These are phyloP conservation scores for Eupithecia subfuscata DNA, from an alignment of 2,888 invertebrate genomes.

Conservation along the genomic window DNA sequence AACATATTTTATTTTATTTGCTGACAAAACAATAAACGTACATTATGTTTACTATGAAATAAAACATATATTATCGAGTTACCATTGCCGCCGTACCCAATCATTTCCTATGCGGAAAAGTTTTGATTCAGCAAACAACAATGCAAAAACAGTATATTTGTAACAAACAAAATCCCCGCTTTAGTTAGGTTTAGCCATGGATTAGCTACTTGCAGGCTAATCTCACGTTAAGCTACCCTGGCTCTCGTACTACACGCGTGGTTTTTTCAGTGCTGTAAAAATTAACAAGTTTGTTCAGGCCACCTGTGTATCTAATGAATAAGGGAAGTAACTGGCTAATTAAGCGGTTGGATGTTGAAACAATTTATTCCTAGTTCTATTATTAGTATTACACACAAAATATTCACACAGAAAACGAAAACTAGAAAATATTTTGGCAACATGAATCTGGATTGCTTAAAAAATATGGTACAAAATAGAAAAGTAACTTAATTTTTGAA, in stretches of 20 bases:
- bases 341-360: neutral
- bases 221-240: neutral
- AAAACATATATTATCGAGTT: neutral
- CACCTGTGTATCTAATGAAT: neutral
- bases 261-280: neutral
- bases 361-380: neutral
- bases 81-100: neutral
- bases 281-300: neutral
- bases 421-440: neutral
- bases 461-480: no score
- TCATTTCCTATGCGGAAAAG: neutral
- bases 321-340: neutral
- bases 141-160: constrained; percentile 2
- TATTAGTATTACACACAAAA: neutral
- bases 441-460: no score
- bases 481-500: no score
- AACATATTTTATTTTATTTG: no score
- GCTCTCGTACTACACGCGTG: neutral
- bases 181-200: neutral
- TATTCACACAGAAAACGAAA: neutral
- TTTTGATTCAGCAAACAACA: neutral
- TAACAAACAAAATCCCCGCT: neutral
- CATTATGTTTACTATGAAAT: no score
- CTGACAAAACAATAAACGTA: no score
- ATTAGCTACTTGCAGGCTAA: neutral